These are phyloP conservation scores for Himalopsyche anomala DNA, from an alignment of 2,888 invertebrate genomes.

Conservation along the genomic window DNA sequence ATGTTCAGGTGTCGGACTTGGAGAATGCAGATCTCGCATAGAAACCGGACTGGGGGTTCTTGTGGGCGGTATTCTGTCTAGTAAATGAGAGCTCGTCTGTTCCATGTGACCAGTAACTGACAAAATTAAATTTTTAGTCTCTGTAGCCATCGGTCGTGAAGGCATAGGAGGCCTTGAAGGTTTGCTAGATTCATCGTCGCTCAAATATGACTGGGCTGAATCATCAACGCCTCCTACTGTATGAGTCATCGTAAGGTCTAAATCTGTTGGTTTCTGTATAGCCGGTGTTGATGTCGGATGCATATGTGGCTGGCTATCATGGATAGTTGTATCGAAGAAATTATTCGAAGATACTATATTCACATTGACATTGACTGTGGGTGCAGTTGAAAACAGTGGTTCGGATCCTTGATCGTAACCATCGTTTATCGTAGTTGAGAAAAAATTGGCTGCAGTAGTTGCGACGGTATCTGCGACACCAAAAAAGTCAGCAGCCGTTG, in stretches of 20 bases:
- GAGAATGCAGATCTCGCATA: conserved; percentile 88
- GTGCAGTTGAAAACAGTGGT: conserved; percentile 63
- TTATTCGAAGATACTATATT: conserved; percentile 56
- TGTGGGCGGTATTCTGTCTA: conserved; percentile 90
- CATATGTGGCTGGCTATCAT: conserved; percentile 56
- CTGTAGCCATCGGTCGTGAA: conserved; percentile 82
- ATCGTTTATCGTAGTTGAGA: conserved; percentile 64
- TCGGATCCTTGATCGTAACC: conserved; percentile 58
- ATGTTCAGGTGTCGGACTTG: conserved; percentile 88
- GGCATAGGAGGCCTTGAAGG: conserved; percentile 73
- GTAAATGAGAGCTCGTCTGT: conserved; percentile 88
- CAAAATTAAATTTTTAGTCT: conserved; percentile 90
- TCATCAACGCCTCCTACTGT: conserved; percentile 67
- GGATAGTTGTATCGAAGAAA: conserved; percentile 63
- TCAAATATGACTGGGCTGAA: conserved; percentile 67
- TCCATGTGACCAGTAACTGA: conserved; percentile 93
- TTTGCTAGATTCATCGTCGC: conserved; percentile 67
- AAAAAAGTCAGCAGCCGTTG: conserved; percentile 73
- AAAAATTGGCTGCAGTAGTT: conserved; percentile 68
- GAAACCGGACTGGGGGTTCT: conserved; percentile 92
- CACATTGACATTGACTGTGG: conserved; percentile 46
- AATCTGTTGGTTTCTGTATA: conserved; percentile 71
- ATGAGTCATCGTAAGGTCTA: conserved; percentile 71
- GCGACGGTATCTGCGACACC: conserved; percentile 70
- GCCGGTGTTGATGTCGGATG: conserved; percentile 49